Evolutionary conservation across 2,113 vertebrate species (phyloP).

Genomic region (Psittacula cyanocephala): DNA sequence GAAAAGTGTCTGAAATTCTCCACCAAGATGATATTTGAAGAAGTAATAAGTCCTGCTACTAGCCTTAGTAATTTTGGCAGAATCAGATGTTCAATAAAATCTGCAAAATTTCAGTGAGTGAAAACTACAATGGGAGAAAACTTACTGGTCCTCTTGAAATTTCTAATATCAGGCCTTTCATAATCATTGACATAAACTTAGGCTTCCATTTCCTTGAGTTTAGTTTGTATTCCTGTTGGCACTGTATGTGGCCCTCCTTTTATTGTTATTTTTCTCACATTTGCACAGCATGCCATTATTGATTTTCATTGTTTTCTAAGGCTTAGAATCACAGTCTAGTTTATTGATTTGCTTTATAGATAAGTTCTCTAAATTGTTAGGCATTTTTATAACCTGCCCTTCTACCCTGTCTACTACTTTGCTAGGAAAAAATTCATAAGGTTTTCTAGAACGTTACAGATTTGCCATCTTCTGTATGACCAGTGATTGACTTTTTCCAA

Average conservation of each 20-base stretch:
- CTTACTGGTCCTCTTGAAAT: not conserved
- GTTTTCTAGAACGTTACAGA: not conserved
- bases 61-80: not conserved
- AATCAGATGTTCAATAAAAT: not conserved
- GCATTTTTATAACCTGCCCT: not conserved
- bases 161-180: not conserved
- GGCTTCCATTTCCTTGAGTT: not conserved
- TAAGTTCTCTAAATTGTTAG: not conserved
- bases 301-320: slow-evolving; percentile 7
- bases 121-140: not conserved
- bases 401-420: not conserved
- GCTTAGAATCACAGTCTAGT: not conserved
- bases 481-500: not conserved
- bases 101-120: not conserved
- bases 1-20: not conserved
- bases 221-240: not conserved
- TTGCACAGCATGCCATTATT: not conserved
- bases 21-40: not conserved
- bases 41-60: not conserved
- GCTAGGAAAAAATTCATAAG: not conserved
- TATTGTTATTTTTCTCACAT: not conserved
- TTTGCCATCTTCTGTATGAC: not conserved
- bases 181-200: not conserved
- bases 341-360: not conserved
- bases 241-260: not conserved